phyloP scores from a whole-genome alignment of 1,140 invertebrate species.

The Aphidius ervi region DNA sequence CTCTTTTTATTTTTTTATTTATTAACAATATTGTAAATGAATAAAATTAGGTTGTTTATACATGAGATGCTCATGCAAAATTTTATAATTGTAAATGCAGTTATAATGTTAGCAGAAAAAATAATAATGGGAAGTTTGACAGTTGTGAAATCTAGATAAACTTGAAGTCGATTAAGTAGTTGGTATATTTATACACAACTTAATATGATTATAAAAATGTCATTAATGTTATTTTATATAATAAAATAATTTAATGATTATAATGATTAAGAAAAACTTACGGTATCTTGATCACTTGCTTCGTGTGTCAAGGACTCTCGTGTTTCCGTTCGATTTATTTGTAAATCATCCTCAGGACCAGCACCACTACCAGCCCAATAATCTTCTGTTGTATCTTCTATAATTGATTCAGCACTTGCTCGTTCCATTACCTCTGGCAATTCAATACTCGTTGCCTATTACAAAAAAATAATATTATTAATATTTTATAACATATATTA shows the following conservation, averaged over 20 bases:
- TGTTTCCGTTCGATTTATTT: constrained; percentile 56
- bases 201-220: not conserved
- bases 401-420: constrained; percentile 37
- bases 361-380: constrained; percentile 51
- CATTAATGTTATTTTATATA: too few species aligned
- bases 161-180: not conserved
- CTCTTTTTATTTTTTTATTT: too few species aligned
- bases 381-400: constrained; percentile 50
- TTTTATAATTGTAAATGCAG: too few species aligned
- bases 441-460: constrained; percentile 38
- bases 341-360: constrained; percentile 43
- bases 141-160: not conserved
- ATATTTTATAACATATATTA: not conserved
- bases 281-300: constrained; percentile 65
- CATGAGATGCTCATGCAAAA: too few species aligned
- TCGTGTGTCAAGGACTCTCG: constrained; percentile 63
- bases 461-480: not conserved
- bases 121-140: not conserved
- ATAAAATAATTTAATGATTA: too few species aligned
- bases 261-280: constrained; percentile 46
- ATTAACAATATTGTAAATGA: too few species aligned
- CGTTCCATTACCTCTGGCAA: constrained; percentile 35
- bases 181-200: not conserved
- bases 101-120: not conserved
- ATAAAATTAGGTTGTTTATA: too few species aligned